Evolutionary conservation across 1,140 invertebrate genomes (phyloP).

Genomic region (Triops cancriformis): DNA sequence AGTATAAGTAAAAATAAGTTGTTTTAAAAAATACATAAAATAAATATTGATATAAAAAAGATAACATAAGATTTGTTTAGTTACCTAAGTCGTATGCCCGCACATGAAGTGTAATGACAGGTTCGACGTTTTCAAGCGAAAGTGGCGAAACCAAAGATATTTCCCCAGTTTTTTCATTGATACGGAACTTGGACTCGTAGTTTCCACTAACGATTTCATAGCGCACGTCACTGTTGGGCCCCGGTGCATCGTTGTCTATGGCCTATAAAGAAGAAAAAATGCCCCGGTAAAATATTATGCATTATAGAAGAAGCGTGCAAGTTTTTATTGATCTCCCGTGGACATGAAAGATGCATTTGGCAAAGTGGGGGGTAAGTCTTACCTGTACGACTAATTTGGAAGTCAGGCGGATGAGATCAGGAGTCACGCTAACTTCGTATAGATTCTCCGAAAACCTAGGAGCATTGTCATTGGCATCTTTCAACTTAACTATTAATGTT

Average conservation of each 20-base stretch:
- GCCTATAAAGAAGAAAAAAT: slow-evolving; percentile 44
- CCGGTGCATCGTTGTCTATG: slow-evolving; percentile 66
- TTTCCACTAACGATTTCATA: slow-evolving; percentile 76
- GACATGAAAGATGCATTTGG: background rate
- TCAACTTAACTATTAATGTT: slow-evolving; percentile 59
- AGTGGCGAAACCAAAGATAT: slow-evolving; percentile 31
- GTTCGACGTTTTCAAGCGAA: slow-evolving; percentile 14
- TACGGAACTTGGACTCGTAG: slow-evolving; percentile 64
- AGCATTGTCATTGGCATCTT: slow-evolving; percentile 80
- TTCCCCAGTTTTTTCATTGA: slow-evolving; percentile 57
- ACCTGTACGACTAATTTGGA: slow-evolving; percentile 36
- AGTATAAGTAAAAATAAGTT: slow-evolving; percentile 3
- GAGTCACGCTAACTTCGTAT: slow-evolving; percentile 72
- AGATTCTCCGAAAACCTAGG: slow-evolving; percentile 68
- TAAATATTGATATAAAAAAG: too few species aligned
- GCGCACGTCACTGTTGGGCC: slow-evolving; percentile 75
- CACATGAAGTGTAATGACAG: slow-evolving; percentile 49
- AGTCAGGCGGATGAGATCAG: slow-evolving; percentile 48
- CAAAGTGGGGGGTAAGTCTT: slow-evolving; percentile 16
- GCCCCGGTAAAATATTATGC: background rate
- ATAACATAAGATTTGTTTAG: too few species aligned
- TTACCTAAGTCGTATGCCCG: slow-evolving; percentile 69
- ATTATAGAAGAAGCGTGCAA: slow-evolving; percentile 1
- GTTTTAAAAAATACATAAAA: too few species aligned
- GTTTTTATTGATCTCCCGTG: slow-evolving; percentile 15